Percentiles rank a stretch among this genome's conserved stretches.
Evolutionary conservation across 2,797 vertebrate genomes (phyloP).

Genomic region (Clarias laeviceps): DNA sequence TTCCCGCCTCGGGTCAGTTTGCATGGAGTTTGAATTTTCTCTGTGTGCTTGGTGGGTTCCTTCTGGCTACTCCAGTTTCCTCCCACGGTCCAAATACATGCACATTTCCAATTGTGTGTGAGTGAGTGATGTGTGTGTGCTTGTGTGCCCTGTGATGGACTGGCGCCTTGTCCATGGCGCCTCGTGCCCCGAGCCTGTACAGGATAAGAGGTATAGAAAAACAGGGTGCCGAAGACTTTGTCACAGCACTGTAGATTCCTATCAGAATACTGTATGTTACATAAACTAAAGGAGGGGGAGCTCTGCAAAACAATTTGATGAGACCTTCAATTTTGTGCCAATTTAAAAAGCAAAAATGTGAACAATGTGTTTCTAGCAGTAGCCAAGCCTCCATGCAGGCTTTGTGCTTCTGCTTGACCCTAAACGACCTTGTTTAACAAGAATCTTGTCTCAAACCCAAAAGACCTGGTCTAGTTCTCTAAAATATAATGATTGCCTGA

Average conservation of each 20-base stretch:
- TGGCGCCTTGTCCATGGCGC: too few species aligned
- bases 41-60: too few species aligned
- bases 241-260: neutral
- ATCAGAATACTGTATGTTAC: neutral
- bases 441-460: neutral
- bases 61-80: too few species aligned
- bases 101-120: too few species aligned
- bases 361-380: neutral
- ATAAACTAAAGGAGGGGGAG: neutral
- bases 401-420: neutral
- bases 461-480: neutral
- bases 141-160: too few species aligned
- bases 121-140: too few species aligned
- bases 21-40: too few species aligned
- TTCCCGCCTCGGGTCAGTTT: too few species aligned
- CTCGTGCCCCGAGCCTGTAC: too few species aligned
- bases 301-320: neutral
- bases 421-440: slow-evolving; percentile 9
- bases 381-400: neutral
- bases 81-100: too few species aligned
- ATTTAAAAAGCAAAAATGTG: neutral
- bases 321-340: neutral
- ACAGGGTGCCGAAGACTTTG: neutral
- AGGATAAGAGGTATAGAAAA: neutral
- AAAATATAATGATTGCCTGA: neutral